Evolutionary conservation across 2,888 invertebrate species (phyloP), one percentile per base, ranked within the genome.

Genomic region (Epinotia nisella): DNA sequence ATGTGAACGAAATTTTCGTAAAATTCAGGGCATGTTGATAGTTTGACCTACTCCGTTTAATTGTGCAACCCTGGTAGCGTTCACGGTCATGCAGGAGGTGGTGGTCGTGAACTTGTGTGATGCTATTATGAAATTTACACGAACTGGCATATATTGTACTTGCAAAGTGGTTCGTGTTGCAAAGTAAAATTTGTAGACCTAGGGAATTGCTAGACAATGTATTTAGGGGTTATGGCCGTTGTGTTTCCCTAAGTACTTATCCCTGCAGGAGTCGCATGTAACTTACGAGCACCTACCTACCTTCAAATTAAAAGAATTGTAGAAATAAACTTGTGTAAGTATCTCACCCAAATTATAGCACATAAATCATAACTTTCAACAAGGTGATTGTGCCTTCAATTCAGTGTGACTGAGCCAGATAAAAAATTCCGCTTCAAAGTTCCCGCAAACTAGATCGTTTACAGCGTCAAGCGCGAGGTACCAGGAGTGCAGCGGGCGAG

Each of bases 391-490:
- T 66, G 81, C 77, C 77, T 82, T 81, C 77, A 80, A 82, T 85
- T 82, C 84, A 68, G 58, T 82, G 82, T 82, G 82, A 80, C 84
- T 85, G 85, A 64, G 76, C 87, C 86, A 85, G 83, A 87, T 86
- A 85, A 7, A 83, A 78, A 87, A 87, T 89, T 89, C 89, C 86
- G 83, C 87, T 83, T 84, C 82, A 86, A 88, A 88, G 88, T 89
- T 84, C 84, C 80, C 82, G 82, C 83, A 85, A 88, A 88, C 88
- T 87, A 86, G 87, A 88, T 88, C 88, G 86, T 85, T 89, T 89
- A 89, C 89, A 89, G 85, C 88, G 84, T 75, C 78, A 82, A 83
- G 86, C 80, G 82, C 81, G 78, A 75, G 79, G 79, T 86, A 89
- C 88, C 78, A 87, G 90, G 89, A 74, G 77, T 70, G 81, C 85